Base-by-base conservation (phyloP, 2,797 vertebrate species). In the Nyctibius grandis region DNA sequence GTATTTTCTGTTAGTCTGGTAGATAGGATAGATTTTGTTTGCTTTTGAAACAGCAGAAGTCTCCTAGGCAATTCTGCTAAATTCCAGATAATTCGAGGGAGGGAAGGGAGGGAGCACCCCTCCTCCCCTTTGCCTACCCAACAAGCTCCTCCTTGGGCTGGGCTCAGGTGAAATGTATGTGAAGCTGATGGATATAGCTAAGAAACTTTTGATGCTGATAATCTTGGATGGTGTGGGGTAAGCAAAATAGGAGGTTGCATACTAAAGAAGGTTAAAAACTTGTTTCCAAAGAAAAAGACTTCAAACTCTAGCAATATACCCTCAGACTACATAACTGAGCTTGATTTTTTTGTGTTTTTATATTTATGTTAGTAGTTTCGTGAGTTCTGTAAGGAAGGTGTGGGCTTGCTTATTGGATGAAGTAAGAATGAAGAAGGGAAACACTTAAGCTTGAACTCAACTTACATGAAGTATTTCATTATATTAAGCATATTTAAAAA, bases 11-110 rank as follows among this genome's bases (percentile, higher is more conserved):
- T 88, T 81, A 47, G 18, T 50, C 45, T 87, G 60, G 33, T 76
- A 77, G 85, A 33, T 50, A 13, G 68, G 51, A 48, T 38, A 75
- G 57, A 61, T 77, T 83, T 78, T 90, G 69, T 84, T 91, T 90
- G 44, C 59, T 63, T 93, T 85, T 91, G 73, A 86, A 86, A 40
- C 56, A 91, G 53, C 68, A 44, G 47, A 69, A 76, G 6, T 90
- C 83, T 91, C 67, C 28, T 21, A 42, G 77, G 67, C 67, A 79
- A 64, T 79, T 90, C 56, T 31, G 0, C 73, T 56, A 77, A 82
- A 85, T 90, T 84, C 36, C 63, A 63, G 47, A 5, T 70, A 53
- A 51, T 77, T 70, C 5, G 13, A 44, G 40, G 74, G 40, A 74
- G 12, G 11, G 31, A 25, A 42, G n/a, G 16, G 21, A 79, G 51